A percentile compares a stretch with the other conserved stretches of the same genome.
These are phyloP conservation scores for Drosophila setifemur DNA, from an alignment of 1,140 invertebrate genomes.

Conservation along the genomic window DNA sequence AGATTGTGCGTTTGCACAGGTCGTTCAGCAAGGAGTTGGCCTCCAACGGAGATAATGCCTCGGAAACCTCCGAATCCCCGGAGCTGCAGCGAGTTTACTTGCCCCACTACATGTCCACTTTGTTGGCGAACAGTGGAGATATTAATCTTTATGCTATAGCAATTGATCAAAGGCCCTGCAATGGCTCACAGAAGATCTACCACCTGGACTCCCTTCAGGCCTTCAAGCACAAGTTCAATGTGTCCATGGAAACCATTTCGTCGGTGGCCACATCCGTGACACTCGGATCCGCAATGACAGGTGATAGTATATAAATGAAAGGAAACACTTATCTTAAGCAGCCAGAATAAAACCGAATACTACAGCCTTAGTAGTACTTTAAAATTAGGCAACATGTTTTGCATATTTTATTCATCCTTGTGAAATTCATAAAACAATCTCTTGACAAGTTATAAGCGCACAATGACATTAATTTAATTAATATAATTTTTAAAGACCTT, in stretches of 20 bases:
- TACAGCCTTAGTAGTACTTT: constrained; percentile 11
- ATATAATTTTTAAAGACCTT: too few species aligned
- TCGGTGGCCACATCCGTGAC: constrained; percentile 73
- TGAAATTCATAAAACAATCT: background rate
- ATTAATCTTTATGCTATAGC: constrained; percentile 60
- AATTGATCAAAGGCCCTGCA: constrained; percentile 51
- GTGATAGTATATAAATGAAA: constrained; percentile 41
- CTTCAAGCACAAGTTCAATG: constrained; percentile 68
- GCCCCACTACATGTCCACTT: constrained; percentile 72
- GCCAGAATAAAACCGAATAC: background rate
- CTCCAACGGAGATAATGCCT: constrained; percentile 15
- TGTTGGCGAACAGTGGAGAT: constrained; percentile 62
- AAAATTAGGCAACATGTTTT: background rate
- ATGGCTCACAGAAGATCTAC: constrained; percentile 64
- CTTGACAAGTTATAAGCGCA: background rate
- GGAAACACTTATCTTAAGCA: background rate
- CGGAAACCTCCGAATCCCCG: constrained; percentile 28
- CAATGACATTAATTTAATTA: constrained; percentile 1
- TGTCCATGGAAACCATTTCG: constrained; percentile 74
- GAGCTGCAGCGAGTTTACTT: constrained; percentile 68
- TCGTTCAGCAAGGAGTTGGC: constrained; percentile 69
- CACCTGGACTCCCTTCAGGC: constrained; percentile 63
- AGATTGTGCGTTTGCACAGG: constrained; percentile 69
- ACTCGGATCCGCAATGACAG: constrained; percentile 56
- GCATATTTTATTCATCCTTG: background rate